phyloP scores from a whole-genome alignment of 1,140 invertebrate species.

The Caenorhabditis remanei region DNA sequence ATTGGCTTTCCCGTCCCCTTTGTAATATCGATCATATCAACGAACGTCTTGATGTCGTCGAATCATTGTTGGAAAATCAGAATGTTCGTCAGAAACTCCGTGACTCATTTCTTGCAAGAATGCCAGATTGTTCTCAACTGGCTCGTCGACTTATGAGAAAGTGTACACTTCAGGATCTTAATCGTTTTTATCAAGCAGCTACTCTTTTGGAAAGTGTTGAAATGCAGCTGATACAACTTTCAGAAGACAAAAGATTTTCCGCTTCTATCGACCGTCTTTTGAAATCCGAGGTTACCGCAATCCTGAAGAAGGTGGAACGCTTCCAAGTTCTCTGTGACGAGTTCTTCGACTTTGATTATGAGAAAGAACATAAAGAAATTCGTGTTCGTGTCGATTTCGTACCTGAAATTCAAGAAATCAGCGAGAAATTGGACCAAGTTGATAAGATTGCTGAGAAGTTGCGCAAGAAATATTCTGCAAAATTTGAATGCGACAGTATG shows the following conservation, averaged over 20 bases:
- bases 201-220: constrained; percentile 55
- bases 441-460: constrained; percentile 33
- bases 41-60: constrained; percentile 61
- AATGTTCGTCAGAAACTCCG: constrained; percentile 49
- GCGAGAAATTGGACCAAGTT: constrained; percentile 54
- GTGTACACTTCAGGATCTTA: constrained; percentile 62
- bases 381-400: constrained; percentile 52
- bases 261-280: constrained; percentile 20
- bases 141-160: constrained; percentile 49
- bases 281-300: not conserved
- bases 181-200: constrained; percentile 62
- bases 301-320: constrained; percentile 31
- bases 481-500: constrained; percentile 49
- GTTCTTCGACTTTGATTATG: constrained; percentile 40
- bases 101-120: constrained; percentile 56
- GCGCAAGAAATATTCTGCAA: constrained; percentile 41
- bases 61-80: constrained; percentile 49
- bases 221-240: constrained; percentile 16
- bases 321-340: constrained; percentile 39
- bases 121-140: constrained; percentile 60
- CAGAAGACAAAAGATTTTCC: constrained; percentile 9
- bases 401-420: constrained; percentile 59
- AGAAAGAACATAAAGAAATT: constrained; percentile 47
- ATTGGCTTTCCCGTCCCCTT: constrained; percentile 62
- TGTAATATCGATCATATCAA: constrained; percentile 55